Evolutionary conservation across 1,140 invertebrate genomes (phyloP), one percentile per base, ranked within the genome.

Genomic region (Brachionus paranguensis): DNA sequence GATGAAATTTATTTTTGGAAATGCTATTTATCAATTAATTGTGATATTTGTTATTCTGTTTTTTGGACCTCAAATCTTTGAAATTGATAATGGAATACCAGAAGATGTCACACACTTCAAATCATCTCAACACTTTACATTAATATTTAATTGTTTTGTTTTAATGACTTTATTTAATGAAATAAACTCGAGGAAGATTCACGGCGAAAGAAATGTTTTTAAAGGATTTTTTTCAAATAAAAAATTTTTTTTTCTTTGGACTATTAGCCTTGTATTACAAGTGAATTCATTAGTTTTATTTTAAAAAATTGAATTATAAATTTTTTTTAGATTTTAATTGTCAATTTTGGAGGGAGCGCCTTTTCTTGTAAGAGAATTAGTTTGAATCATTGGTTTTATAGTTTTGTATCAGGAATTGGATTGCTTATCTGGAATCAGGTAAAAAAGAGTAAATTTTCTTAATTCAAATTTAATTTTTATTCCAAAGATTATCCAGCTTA

Each of bases 141-240:
- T 99, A 87, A 98, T 99, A 88, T 99, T 99, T 91, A 99, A 99
- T 91, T 95, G 96, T 20, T 99, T 99, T 91, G 97, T 99, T 76
- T 96, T 99, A 95, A 99, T 99, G 97, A 99, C 97, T 27, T 91
- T 99, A 47, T 99, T 98, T 91, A 99, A 99, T 92, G 97, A 99
- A 92, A 96, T 99, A 88, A 99, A 99, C 91, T 95, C 97, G 60
- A 92, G 97, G 86, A 99, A 99, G 93, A 99, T 99, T 88, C 97
- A 99, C 91, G 97, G 97, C 83, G 96, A 99, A 91, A 92, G 97
- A 87, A 99, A 99, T 91, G 94, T 99, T 86, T 96, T 99, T 91
- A 92, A 86, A 76, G 89, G 89, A 78, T 93, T 99, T 85, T 95
- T 97, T 89, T 95, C 95, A 85, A 99, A 99, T 92, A 96, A 96